Evolutionary conservation across 2,113 vertebrate genomes (phyloP).

Genomic region (Calonectris borealis): DNA sequence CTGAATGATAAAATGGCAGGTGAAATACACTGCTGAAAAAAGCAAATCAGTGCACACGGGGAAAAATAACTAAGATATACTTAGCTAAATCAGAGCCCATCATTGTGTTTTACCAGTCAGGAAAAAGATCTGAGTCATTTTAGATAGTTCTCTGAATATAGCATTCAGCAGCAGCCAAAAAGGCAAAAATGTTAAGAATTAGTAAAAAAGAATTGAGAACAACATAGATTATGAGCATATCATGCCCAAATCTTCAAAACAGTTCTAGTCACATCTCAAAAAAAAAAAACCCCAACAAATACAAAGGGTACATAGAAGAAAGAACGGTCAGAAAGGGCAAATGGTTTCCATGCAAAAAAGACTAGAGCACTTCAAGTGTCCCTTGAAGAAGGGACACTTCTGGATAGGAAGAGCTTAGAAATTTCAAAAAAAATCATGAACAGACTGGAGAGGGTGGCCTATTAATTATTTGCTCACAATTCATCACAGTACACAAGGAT

Average conservation of each 20-base stretch:
- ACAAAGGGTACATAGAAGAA: background rate
- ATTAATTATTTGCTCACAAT: background rate
- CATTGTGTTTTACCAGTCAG: background rate
- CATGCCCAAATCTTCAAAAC: background rate
- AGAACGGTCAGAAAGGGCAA: background rate
- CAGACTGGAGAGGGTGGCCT: background rate
- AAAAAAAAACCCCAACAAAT: background rate
- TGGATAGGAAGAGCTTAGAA: background rate
- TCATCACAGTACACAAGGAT: background rate
- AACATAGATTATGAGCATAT: background rate
- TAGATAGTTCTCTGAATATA: background rate
- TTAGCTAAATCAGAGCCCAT: background rate
- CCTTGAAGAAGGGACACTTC: background rate
- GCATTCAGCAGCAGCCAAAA: background rate
- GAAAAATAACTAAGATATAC: background rate
- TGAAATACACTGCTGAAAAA: background rate
- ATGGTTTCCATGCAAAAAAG: background rate
- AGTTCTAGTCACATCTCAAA: background rate
- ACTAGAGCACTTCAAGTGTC: background rate
- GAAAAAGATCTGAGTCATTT: background rate
- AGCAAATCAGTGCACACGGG: background rate
- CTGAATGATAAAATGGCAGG: background rate
- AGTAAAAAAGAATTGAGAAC: background rate
- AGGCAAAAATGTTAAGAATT: background rate
- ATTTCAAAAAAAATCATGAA: background rate